Percentiles rank a stretch among this genome's conserved stretches.
Evolutionary conservation across 2,113 vertebrate genomes (phyloP).

Genomic region (Tretioscincus oriximinensis): DNA sequence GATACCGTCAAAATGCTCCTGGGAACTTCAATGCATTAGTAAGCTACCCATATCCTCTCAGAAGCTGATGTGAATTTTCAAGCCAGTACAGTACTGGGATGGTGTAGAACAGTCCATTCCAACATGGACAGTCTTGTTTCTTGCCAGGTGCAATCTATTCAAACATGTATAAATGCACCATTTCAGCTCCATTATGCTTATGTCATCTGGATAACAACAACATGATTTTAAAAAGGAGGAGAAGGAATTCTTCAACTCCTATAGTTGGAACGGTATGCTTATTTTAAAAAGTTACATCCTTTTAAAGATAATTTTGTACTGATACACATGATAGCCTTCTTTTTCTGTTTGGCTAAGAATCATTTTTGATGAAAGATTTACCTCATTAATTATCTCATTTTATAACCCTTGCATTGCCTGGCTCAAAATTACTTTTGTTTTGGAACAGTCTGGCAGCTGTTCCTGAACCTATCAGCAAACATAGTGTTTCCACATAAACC

Average conservation of each 20-base stretch:
- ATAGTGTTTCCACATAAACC: slow-evolving; percentile 28
- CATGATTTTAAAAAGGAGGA: background rate
- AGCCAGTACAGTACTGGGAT: no score
- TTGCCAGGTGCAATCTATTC: no score
- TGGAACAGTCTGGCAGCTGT: slow-evolving; percentile 22
- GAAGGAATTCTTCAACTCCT: background rate
- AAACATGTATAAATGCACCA: no score
- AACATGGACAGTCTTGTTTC: no score
- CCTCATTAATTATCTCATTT: background rate
- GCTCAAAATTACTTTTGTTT: slow-evolving; percentile 12
- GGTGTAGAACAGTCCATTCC: no score
- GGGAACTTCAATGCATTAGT: no score
- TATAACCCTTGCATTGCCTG: slow-evolving; percentile 7
- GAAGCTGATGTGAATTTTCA: no score
- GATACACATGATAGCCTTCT: background rate
- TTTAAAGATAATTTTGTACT: slow-evolving; percentile 8
- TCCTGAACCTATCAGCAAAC: slow-evolving; percentile 40
- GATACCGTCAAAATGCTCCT: no score
- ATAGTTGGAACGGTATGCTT: background rate
- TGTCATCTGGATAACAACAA: background rate
- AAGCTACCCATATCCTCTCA: no score
- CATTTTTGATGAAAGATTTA: background rate
- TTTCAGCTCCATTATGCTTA: no score
- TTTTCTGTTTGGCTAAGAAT: slow-evolving; percentile 20
- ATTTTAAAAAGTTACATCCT: background rate